Evolutionary conservation across 2,888 invertebrate genomes (phyloP), one percentile per base, ranked within the genome.

Genomic region (Neoscelio sp.): DNA sequence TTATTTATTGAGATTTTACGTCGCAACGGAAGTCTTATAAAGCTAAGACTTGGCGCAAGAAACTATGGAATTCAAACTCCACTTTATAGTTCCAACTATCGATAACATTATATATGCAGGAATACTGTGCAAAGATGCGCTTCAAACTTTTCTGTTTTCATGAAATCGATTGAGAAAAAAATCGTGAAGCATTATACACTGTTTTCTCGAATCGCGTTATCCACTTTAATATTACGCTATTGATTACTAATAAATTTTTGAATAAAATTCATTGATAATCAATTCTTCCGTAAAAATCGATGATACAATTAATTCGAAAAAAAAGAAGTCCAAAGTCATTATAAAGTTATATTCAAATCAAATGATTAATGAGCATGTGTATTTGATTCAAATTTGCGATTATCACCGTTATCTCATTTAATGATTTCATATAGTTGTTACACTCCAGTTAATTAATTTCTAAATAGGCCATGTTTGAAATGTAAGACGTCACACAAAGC

Each of bases 391-490:
- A 30, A 30, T n/a, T 30, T n/a, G 30, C 4, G 40, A 40, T 40
- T 40, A 42, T 18, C 18, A 8, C n/a, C 15, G 12, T 28, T 42
- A 58, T 58, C 28, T 40, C 26, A 18, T 46, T 18, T n/a, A 46
- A 42, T 8, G 42, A 13, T 30, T 33, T 28, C 12, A 20, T 17
- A 60, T 30, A 20, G 20, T 33, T 33, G 33, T 60, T 18, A 42
- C 42, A 42, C 17, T 18, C 2, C 42, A n/a, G 42, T 42, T 60
- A 60, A 60, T 60, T 60, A 46, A 44, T 44, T 60, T 46, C 28
- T 13, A 44, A 33, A 46, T 30, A 33, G 46, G 15, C 18, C 33
- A 44, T 26, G 30, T 46, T 46, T 60, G 60, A 33, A 60, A 44
- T 20, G 18, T 60, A 60, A 60, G 33, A 46, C 42, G n/a, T 13